phyloP scores from a whole-genome alignment of 2,797 vertebrate species.

The Hoplostethus mediterraneus region DNA sequence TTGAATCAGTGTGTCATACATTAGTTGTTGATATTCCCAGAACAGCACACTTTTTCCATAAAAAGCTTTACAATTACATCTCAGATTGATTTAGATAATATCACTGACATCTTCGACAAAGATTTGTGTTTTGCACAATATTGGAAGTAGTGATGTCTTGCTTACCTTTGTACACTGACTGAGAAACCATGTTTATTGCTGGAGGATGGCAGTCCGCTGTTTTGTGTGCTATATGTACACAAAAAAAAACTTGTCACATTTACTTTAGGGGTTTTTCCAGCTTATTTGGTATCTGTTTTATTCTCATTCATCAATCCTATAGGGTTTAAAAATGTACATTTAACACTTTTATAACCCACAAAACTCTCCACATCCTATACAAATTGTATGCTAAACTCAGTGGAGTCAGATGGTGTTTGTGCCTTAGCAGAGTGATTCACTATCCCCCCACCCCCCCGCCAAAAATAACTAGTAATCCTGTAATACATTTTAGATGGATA shows the following conservation, averaged over 20 bases:
- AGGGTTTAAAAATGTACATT: too few relatives aligned
- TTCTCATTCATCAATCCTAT: too few relatives aligned
- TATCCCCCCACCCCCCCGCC: too few relatives aligned
- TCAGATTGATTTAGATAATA: neutral
- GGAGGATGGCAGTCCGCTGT: constrained; percentile 24
- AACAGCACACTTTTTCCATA: neutral
- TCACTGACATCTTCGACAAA: neutral
- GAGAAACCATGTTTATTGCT: constrained; percentile 27
- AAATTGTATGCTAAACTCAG: too few relatives aligned
- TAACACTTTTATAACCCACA: neutral
- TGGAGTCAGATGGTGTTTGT: too few relatives aligned
- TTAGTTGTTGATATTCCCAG: neutral
- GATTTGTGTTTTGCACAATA: neutral
- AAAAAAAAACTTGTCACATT: neutral
- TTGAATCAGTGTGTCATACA: neutral
- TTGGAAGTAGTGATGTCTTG: too few relatives aligned
- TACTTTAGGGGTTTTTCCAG: neutral
- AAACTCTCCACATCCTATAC: neutral
- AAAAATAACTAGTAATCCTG: too few relatives aligned
- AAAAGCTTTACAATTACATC: neutral
- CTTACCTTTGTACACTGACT: constrained; percentile 66
- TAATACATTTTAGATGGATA: too few relatives aligned
- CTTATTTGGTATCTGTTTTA: too few relatives aligned
- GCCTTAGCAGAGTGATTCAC: too few relatives aligned
- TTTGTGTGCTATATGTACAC: neutral